Conservation (phyloP, 2,888 invertebrate genomes). For the Boloria euphrosyne region DNA sequence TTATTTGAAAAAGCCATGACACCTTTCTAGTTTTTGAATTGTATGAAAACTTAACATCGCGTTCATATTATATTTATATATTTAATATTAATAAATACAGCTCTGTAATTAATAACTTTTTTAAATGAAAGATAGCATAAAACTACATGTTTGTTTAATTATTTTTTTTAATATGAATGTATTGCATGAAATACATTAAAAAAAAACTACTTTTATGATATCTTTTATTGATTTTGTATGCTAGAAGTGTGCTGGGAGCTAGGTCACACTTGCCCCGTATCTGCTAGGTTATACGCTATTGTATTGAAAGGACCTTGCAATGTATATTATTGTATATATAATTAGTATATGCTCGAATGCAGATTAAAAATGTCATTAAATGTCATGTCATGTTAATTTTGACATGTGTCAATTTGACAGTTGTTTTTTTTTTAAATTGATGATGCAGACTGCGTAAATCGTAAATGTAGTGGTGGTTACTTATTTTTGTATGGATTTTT, state of each 20-base stretch:
- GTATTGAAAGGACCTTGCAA: slow-evolving; percentile 27
- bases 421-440: background rate
- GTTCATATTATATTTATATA: too few species aligned
- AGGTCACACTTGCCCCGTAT: slow-evolving; percentile 24
- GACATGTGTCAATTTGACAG: slow-evolving; percentile 6
- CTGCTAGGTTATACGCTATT: slow-evolving; percentile 12
- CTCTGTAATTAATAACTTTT: too few species aligned
- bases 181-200: too few species aligned
- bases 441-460: too few species aligned
- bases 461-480: background rate
- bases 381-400: background rate
- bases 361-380: background rate
- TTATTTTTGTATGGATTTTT: background rate
- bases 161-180: too few species aligned
- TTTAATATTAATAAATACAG: too few species aligned
- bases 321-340: background rate
- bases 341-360: background rate
- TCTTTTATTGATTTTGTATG: background rate
- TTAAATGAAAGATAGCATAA: background rate
- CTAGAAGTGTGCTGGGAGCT: slow-evolving; percentile 31
- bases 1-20: too few species aligned
- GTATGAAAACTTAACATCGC: too few species aligned
- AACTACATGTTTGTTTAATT: background rate
- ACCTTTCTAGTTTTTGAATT: too few species aligned
- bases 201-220: background rate